Evolutionary conservation across 2,797 vertebrate species (phyloP), one percentile per base, ranked within the genome.

Genomic region (Antennarius maculatus): DNA sequence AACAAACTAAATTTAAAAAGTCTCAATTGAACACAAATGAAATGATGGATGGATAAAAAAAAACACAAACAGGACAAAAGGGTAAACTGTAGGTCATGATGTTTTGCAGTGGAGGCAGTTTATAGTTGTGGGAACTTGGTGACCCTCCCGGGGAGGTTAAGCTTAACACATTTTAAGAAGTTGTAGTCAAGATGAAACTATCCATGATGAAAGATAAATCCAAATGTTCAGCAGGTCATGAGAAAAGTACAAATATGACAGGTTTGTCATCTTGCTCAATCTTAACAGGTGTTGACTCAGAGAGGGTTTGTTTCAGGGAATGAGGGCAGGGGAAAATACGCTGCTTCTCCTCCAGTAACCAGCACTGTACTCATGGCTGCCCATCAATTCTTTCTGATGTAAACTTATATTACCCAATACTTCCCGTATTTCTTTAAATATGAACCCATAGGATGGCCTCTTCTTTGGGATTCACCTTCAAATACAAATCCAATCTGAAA

Each of bases 221-320:
- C 39, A 11, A n/a, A 61, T 13, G 18, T 56, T 45, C 41, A 31
- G 49, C 1, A 17, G 53, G 34, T 39, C 52, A 51, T 74, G 82
- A 86, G 85, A 85, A 87, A 87, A 58, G 69, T 76, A 77, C 80
- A 83, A 67, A 61, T 81, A 39, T 15, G 18, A n/a, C 42, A 64
- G 52, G 48, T 17, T 54, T 28, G 66, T 71, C 60, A 7, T 18
- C 0, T 82, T 80, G 3, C 85, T 76, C 62, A 74, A 83, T 82
- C 65, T 43, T 43, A 1, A 50, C 29, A 48, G 66, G 17, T 28
- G 81, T 66, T 89, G 87, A 89, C 59, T 88, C 87, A 90, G 57
- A 83, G 42, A 34, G 23, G 46, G 1, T 46, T 34, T 52, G 57
- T 76, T 85, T 87, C 86, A 84, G 72, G 83, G 77, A 88, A 89